These are phyloP conservation scores for Lineus longissimus DNA, from an alignment of 1,140 invertebrate species.

Conservation along the genomic window DNA sequence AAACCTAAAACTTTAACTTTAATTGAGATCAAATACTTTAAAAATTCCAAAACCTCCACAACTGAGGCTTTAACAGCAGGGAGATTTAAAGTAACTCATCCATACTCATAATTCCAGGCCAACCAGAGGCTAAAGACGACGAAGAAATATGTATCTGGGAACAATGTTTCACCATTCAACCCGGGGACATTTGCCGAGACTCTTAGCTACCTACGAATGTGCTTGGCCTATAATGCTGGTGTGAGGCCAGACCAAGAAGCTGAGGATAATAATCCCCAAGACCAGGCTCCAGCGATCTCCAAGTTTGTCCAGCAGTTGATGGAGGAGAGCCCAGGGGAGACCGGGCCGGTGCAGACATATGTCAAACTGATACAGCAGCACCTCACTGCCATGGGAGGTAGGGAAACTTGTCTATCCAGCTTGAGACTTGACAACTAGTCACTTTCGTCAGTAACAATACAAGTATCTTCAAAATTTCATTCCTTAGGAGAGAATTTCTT, in stretches of 20 bases:
- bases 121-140: slow-evolving; percentile 56
- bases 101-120: slow-evolving; percentile 27
- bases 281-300: slow-evolving; percentile 37
- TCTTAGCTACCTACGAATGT: slow-evolving; percentile 71
- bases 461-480: no score
- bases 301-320: slow-evolving; percentile 52
- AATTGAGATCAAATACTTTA: no score
- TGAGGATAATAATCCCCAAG: slow-evolving; percentile 24
- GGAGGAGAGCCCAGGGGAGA: slow-evolving; percentile 54
- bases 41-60: no score
- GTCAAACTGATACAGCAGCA: slow-evolving; percentile 64
- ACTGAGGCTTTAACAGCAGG: no score
- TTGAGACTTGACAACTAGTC: no score
- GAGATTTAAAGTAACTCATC: no score
- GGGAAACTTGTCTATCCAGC: neutral
- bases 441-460: no score
- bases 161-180: slow-evolving; percentile 66
- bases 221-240: slow-evolving; percentile 59
- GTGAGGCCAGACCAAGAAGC: slow-evolving; percentile 27
- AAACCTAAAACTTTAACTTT: no score
- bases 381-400: slow-evolving; percentile 58
- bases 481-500: no score
- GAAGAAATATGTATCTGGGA: slow-evolving; percentile 61
- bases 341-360: slow-evolving; percentile 62
- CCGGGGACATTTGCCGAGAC: slow-evolving; percentile 67